Evolutionary conservation across 1,140 invertebrate genomes (phyloP), one percentile per base, ranked within the genome.

Genomic region (Sitophilus oryzae): DNA sequence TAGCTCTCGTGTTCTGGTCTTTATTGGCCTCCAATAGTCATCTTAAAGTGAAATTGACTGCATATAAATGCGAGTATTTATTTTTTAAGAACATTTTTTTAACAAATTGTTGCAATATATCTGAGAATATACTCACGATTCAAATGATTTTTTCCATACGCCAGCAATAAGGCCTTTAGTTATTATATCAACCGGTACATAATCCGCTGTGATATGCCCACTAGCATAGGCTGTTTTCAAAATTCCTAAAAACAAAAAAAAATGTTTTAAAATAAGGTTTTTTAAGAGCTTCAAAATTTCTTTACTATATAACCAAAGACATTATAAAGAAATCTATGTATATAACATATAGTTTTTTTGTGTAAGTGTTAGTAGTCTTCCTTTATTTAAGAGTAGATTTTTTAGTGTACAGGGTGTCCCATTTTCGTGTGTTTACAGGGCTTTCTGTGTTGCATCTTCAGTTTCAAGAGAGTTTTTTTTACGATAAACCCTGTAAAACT

Each of bases 121-220:
- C 38, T 30, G 25, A 30, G 11, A 30, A 30, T 30, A 11, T 34
- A 37, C 54, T 57, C 75, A 85, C 84, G 77, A 78, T 44, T 74
- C 67, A 0, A 76, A 76, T 8, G 81, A 86, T 57, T 85, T 81
- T 48, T 82, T 77, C 83, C 88, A 93, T 0, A 84, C 80, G 0
- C 82, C 77, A 1, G 80, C 77, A 20, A 96, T 82, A 62, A 94
- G 80, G 1, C 81, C 77, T 64, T 91, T 93, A n/a, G 89, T 85
- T 0, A 85, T 83, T 1, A 90, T 66, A 68, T 97, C 93, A 0
- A 92, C 91, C 0, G 93, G 92, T 10, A 96, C 81, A 45, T 88
- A 84, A 70, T 97, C 94, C 0, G 83, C 77, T 16, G 74, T 73
- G 14, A 81, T 68, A 3, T 82, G 67, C 1, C 78, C 70, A 57